Base-by-base conservation (phyloP, 2,797 vertebrate species). In the Hapalemur alaotrensis region DNA sequence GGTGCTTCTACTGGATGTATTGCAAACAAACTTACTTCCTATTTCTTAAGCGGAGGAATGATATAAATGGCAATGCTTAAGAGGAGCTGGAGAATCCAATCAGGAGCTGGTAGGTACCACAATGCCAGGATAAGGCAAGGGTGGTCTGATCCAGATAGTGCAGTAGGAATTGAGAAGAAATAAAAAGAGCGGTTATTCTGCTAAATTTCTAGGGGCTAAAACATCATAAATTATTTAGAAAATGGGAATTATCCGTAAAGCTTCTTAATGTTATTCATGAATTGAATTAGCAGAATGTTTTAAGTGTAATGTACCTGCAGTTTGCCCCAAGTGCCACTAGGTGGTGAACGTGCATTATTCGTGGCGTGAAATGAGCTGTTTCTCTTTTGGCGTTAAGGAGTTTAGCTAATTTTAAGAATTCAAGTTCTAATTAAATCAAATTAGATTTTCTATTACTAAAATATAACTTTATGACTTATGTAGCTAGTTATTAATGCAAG, bases 281-380 rank as follows among this genome's bases (percentile, higher is more conserved):
- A 52, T 91, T 91, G n/a, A 48, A 85, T 95, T 7, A 92, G 48
- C 46, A 81, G 54, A 84, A n/a, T 22, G 48, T 93, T 70, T 86
- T 18, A 86, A 78, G 30, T 30, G 20, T 63, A 65, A 67, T 1
- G 13, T 28, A 14, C 41, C 81, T 96, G 96, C 63, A 97, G 94
- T 97, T 96, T 69, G 59, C 48, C n/a, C 28, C 20, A 76, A 11
- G 0, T 11, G 17, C 94, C 97, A 54, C 97, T 98, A 97, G 97
- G 96, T 96, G 97, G 97, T 28, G 93, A 97, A 65, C 95, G 70
- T 89, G 96, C 65, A 89, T 96, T 97, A 94, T 93, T 91, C 15
- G 38, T 93, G 38, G 15, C 15, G 81, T 75, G 13, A 61, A 63
- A 78, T 38, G 14, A 38, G 13, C 57, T 28, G 25, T 82, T 84